Base-by-base conservation (phyloP, 2,797 vertebrate genomes). In the Mallotus villosus region DNA sequence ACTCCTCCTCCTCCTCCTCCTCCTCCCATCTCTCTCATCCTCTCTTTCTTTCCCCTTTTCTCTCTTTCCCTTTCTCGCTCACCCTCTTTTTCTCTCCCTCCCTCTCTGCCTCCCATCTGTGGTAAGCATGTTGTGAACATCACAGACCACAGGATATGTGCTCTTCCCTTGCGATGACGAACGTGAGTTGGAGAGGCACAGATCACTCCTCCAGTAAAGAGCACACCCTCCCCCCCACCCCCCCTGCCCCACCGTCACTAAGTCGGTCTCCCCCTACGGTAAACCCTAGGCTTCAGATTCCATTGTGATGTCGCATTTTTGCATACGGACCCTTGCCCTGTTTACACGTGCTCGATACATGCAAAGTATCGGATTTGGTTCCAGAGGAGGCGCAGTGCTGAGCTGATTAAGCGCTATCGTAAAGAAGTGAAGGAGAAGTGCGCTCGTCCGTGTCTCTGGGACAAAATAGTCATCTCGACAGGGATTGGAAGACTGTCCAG, bases 91-190 rank as follows among this genome's bases (percentile, higher is more conserved):
- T 75, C 24, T 27, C 4, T 41, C 2, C 34, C 34, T 32, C 25
- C 59, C 57, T 73, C 64, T 5, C 27, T 41, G 58, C 25, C 57
- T 27, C 53, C 49, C 46, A 74, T 80, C 76, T 73, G 61, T 75
- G 81, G 81, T 65, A 34, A 34, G 85, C 88, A 84, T 84, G 85
- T 77, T 85, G 82, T 74, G 78, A 78, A 83, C 84, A 82, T 79
- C 76, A 72, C 79, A 83, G 76, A 85, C 77, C 84, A 80, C 70
- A 74, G 79, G 85, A 81, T 82, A 63, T 82, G 79, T 86, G 73
- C 79, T 87, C 81, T 77, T 82, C 78, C 74, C 80, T 82, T 85
- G 82, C 77, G 82, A 84, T 86, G 84, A 91, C 90, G 82, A 88
- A 84, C 72, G 83, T 76, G 82, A 78, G 77, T 79, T 84, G 78